Conservation (phyloP, 2,113 vertebrate genomes). For the Lepidothrix coronata region DNA sequence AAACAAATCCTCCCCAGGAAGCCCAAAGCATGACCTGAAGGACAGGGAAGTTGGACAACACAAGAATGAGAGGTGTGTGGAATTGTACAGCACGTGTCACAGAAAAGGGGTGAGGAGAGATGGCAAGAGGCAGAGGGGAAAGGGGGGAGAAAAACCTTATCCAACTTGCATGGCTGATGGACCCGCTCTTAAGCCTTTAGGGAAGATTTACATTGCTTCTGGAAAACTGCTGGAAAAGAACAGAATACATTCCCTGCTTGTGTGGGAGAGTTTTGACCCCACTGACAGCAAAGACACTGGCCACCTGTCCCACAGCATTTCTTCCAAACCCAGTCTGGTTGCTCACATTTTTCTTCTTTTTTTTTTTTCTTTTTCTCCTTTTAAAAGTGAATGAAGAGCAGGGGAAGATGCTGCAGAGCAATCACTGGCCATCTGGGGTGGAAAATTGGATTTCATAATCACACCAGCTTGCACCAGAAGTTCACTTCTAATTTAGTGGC, state of each 20-base stretch:
- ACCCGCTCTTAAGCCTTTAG: neutral
- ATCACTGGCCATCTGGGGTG: neutral
- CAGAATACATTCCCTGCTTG: neutral
- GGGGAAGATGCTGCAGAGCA: neutral
- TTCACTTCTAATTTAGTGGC: neutral
- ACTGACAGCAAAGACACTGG: neutral
- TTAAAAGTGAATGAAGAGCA: neutral
- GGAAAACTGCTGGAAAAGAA: neutral
- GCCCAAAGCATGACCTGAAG: neutral
- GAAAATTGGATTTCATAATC: neutral
- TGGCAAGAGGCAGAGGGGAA: neutral
- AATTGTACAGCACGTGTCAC: neutral
- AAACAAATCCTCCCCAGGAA: neutral
- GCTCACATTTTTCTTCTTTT: neutral
- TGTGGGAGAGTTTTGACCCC: neutral
- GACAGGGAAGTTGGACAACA: neutral
- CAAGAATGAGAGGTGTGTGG: accelerated
- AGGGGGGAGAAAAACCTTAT: neutral
- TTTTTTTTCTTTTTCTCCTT: neutral
- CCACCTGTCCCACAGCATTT: neutral
- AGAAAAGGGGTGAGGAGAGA: neutral
- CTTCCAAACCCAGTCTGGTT: neutral
- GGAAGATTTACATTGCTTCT: neutral
- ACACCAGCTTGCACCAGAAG: neutral
- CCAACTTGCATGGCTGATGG: neutral